These are phyloP conservation scores for Indicator indicator DNA, from an alignment of 2,113 vertebrate genomes.

Conservation along the genomic window DNA sequence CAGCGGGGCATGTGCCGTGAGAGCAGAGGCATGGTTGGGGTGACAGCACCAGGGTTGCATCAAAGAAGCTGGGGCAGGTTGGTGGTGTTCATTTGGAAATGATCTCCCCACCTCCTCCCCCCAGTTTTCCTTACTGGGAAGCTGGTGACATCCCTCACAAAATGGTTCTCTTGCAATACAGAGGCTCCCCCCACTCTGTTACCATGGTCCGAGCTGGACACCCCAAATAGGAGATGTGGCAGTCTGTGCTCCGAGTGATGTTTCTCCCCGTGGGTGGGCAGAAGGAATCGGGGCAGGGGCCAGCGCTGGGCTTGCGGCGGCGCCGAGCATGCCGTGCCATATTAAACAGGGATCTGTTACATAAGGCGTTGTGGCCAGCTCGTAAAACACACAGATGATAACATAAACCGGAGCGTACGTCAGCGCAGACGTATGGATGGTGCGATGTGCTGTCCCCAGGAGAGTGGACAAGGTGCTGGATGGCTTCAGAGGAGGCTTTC, in stretches of 20 bases:
- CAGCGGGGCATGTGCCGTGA: background rate
- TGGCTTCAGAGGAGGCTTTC: conserved; percentile 28
- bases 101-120: background rate
- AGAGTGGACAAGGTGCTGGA: background rate
- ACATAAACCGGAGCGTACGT: conserved; percentile 48
- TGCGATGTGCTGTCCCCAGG: conserved; percentile 27
- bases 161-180: background rate
- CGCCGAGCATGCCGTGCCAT: conserved; percentile 2
- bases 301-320: background rate
- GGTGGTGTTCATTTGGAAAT: background rate
- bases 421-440: conserved; percentile 62
- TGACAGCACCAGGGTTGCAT: accelerated
- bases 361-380: conserved; percentile 70
- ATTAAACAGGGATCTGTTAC: conserved; percentile 69
- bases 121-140: background rate
- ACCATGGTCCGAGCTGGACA: background rate
- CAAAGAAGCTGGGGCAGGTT: background rate
- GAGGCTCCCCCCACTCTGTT: background rate
- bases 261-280: background rate
- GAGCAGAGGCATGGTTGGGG: background rate
- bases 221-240: background rate
- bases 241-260: background rate
- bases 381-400: conserved; percentile 58
- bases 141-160: background rate
- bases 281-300: background rate